Percentiles rank a stretch among this genome's conserved stretches.
Evolutionary conservation across 2,797 vertebrate species (phyloP).

Genomic region (Mormyrus proboscirostris): DNA sequence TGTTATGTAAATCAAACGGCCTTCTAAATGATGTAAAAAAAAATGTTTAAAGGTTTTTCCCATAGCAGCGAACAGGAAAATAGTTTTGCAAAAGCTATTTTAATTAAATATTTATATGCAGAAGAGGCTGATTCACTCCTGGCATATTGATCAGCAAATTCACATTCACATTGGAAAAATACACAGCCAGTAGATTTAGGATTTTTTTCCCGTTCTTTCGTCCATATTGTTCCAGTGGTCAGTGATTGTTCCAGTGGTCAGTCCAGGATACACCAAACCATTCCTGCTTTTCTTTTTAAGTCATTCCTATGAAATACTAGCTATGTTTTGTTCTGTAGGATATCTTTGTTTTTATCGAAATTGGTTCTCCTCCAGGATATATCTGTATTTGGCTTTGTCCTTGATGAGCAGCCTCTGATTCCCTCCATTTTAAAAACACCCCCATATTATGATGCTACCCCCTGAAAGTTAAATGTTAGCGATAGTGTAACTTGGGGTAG

Average conservation of each 20-base stretch:
- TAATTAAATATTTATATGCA: not conserved
- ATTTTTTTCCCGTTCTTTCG: not conserved
- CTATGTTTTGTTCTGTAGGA: not conserved
- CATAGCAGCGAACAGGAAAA: not conserved
- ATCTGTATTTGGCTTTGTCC: not conserved
- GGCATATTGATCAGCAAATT: not conserved
- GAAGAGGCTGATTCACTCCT: not conserved
- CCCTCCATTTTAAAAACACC: not conserved
- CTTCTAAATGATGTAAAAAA: not conserved
- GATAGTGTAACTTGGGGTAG: not conserved
- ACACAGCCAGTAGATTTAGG: not conserved
- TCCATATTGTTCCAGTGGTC: not conserved
- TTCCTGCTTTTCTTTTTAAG: not conserved
- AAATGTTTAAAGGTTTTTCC: not conserved
- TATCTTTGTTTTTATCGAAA: not conserved
- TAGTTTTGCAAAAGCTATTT: not conserved
- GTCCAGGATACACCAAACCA: not conserved
- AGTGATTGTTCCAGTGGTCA: not conserved
- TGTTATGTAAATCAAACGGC: not conserved
- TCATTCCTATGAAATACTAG: not conserved
- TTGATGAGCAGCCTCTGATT: not conserved
- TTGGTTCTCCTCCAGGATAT: not conserved
- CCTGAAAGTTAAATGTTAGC: not conserved
- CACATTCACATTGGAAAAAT: not conserved
- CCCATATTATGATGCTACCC: not conserved